These are phyloP conservation scores for Cyclophora albipunctata DNA, from an alignment of 2,888 invertebrate species.

Conservation along the genomic window DNA sequence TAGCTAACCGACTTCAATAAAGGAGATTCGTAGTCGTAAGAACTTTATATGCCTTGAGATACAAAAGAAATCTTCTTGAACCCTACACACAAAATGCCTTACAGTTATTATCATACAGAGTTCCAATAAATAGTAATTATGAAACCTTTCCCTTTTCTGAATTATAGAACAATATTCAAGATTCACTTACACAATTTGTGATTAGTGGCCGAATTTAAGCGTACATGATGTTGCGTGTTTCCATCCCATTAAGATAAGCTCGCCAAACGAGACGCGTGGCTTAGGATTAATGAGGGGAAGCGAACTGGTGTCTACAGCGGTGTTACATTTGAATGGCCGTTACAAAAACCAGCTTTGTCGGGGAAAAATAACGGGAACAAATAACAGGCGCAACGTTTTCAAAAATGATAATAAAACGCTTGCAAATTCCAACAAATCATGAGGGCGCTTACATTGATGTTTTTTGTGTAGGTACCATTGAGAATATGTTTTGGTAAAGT, in stretches of 20 bases:
- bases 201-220: slow-evolving; percentile 31
- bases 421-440: slow-evolving; percentile 24
- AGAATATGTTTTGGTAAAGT: slow-evolving; percentile 2
- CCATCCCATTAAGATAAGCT: slow-evolving; percentile 54
- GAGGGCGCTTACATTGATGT: slow-evolving; percentile 17
- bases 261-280: slow-evolving; percentile 47
- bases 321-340: slow-evolving; percentile 33
- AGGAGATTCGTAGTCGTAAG: no score
- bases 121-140: no score
- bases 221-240: slow-evolving; percentile 44
- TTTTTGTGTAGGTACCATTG: slow-evolving; percentile 22
- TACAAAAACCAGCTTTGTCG: slow-evolving; percentile 12
- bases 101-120: no score
- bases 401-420: slow-evolving; percentile 20
- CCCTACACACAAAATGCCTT: no score
- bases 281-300: slow-evolving; percentile 51
- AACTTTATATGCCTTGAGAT: no score
- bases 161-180: slow-evolving; percentile 6
- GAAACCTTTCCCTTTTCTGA: background rate
- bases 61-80: no score
- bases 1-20: no score
- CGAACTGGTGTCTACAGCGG: slow-evolving; percentile 46
- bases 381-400: slow-evolving; percentile 11
- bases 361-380: slow-evolving; percentile 8
- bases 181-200: slow-evolving; percentile 28